These are phyloP conservation scores for Accipiter cooperii DNA, from an alignment of 2,113 vertebrate species.

Conservation along the genomic window DNA sequence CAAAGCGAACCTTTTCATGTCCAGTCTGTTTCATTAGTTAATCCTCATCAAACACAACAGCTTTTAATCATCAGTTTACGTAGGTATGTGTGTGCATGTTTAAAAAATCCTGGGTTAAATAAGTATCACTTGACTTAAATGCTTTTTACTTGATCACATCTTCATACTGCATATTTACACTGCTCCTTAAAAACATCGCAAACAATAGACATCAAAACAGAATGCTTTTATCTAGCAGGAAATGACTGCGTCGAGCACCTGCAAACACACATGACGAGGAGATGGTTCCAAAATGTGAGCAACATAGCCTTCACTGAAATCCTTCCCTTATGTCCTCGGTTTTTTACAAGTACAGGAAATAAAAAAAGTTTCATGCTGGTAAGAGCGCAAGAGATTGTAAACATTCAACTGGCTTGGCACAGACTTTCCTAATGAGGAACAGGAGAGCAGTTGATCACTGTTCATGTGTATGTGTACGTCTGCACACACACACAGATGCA, in stretches of 20 bases:
- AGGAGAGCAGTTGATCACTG: neutral
- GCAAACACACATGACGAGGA: neutral
- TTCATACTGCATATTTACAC: neutral
- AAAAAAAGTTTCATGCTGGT: neutral
- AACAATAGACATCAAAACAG: neutral
- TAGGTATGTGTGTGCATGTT: neutral
- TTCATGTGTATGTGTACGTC: rapidly evolving
- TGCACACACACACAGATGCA: neutral
- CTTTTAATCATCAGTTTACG: neutral
- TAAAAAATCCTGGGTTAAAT: neutral
- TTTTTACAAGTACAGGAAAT: neutral
- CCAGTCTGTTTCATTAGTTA: neutral
- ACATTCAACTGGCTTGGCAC: neutral
- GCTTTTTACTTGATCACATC: neutral
- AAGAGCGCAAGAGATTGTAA: neutral
- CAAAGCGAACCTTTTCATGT: neutral
- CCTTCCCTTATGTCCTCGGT: neutral
- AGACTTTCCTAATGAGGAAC: neutral
- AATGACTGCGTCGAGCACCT: constrained; percentile 4
- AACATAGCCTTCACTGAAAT: neutral
- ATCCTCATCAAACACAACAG: neutral
- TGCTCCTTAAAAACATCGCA: neutral
- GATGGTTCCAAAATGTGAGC: neutral
- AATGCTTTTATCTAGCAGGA: constrained; percentile 10
- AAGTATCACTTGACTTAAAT: neutral